A percentile compares a stretch with the other conserved stretches of the same genome.
Evolutionary conservation across 2,113 vertebrate species (phyloP).

Genomic region (human): GRCh38 chr16:69366001-69366500

Average conservation of each 20-base stretch:
- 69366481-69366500: slow-evolving; percentile 44
- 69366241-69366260: neutral
- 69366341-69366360: slow-evolving; percentile 12
- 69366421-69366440: slow-evolving; percentile 43
- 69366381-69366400: slow-evolving; percentile 55
- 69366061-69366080: neutral
- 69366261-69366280: slow-evolving; percentile 10
- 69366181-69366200: slow-evolving; percentile 44
- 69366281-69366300: neutral
- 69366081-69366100: neutral
- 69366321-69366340: slow-evolving; percentile 41
- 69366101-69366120: slow-evolving; percentile 34
- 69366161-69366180: slow-evolving; percentile 5
- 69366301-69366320: slow-evolving; percentile 17
- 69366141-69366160: slow-evolving; percentile 23
- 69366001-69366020: neutral
- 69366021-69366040: neutral
- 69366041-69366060: neutral
- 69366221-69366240: slow-evolving; percentile 17
- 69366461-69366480: slow-evolving; percentile 43
- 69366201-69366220: neutral
- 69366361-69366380: slow-evolving; percentile 43
- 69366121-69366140: slow-evolving; percentile 48
- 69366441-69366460: slow-evolving; percentile 47
- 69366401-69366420: slow-evolving; percentile 41